phyloP scores from a whole-genome alignment of 2,888 invertebrate genomes.

The Boloria selene region DNA sequence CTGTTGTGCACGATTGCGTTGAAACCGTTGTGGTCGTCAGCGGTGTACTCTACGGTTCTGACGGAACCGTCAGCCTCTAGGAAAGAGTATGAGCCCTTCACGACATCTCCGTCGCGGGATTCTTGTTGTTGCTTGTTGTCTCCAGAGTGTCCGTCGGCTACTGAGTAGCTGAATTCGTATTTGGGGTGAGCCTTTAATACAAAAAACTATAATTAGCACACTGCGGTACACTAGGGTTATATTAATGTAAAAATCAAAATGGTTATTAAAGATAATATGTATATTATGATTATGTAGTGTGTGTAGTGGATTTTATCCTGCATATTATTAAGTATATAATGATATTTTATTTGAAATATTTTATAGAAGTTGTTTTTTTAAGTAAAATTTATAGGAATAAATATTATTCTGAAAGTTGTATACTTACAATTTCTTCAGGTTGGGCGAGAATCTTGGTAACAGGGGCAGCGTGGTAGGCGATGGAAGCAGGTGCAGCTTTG shows the following conservation, averaged over 20 bases:
- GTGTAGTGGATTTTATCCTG: too few relatives aligned
- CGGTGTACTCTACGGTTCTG: slow-evolving; percentile 78
- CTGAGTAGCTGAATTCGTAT: slow-evolving; percentile 80
- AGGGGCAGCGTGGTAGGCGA: slow-evolving; percentile 56
- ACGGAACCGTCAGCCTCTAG: slow-evolving; percentile 81
- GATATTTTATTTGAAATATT: too few relatives aligned
- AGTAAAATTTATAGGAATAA: too few relatives aligned
- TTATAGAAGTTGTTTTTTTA: too few relatives aligned
- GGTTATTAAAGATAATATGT: too few relatives aligned
- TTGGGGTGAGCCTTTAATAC: slow-evolving; percentile 64
- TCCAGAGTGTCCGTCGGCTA: slow-evolving; percentile 81
- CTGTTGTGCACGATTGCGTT: slow-evolving; percentile 66
- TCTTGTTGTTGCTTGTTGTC: slow-evolving; percentile 82
- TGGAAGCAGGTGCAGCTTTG: slow-evolving; percentile 47
- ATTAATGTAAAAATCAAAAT: too few relatives aligned
- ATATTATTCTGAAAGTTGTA: too few relatives aligned
- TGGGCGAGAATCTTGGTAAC: slow-evolving; percentile 46
- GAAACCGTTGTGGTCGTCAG: slow-evolving; percentile 75
- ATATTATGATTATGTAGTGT: too few relatives aligned
- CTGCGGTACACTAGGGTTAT: too few relatives aligned
- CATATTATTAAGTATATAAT: too few relatives aligned
- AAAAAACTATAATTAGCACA: too few relatives aligned
- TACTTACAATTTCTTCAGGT: slow-evolving; percentile 45
- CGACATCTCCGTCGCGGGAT: slow-evolving; percentile 74
- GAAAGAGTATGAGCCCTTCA: slow-evolving; percentile 80